Evolutionary conservation across 2,113 vertebrate genomes (phyloP).

Genomic region (Galeopterus variegatus): DNA sequence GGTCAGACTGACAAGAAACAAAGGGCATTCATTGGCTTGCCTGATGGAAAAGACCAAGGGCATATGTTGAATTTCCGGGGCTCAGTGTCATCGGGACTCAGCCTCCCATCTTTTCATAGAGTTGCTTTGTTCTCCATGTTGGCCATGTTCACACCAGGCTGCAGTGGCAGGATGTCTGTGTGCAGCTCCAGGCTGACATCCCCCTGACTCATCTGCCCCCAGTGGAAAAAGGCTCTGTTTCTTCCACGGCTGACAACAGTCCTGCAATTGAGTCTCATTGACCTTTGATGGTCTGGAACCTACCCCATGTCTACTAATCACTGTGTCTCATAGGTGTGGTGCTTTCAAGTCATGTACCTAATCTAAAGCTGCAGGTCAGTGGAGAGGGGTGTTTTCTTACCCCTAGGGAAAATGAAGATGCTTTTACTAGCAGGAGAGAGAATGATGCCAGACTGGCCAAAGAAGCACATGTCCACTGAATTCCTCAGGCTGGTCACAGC

Average conservation of each 20-base stretch:
- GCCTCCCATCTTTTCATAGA: background rate
- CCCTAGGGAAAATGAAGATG: background rate
- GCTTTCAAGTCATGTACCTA: background rate
- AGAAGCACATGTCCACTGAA: accelerated
- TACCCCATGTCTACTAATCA: accelerated
- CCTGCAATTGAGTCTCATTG: background rate
- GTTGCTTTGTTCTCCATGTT: background rate
- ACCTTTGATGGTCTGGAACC: accelerated
- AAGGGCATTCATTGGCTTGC: background rate
- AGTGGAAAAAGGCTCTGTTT: background rate
- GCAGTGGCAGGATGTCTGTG: background rate
- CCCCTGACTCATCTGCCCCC: background rate
- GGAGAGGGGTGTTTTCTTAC: too few species aligned
- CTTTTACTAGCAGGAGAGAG: background rate
- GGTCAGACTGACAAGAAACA: background rate
- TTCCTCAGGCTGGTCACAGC: background rate
- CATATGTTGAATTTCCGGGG: background rate
- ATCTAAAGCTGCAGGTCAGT: background rate
- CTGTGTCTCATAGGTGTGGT: accelerated
- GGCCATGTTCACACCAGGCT: background rate
- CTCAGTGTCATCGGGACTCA: background rate
- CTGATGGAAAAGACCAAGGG: background rate
- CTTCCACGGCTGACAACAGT: background rate
- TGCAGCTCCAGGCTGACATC: too few species aligned
- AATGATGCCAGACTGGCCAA: background rate